Evolutionary conservation across 1,140 invertebrate species (phyloP).

Genomic region (Drosophila baimaii): DNA sequence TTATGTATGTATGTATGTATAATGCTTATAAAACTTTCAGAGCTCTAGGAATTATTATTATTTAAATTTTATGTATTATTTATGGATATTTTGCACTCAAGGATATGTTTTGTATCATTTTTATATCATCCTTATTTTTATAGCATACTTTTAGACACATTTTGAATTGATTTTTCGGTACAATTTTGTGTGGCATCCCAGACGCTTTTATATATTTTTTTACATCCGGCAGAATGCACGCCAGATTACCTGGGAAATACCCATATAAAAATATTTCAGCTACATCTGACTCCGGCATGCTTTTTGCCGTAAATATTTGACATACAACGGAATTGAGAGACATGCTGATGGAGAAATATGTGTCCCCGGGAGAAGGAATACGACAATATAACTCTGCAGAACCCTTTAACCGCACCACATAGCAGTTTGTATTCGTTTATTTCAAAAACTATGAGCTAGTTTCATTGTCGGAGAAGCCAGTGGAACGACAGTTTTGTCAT

Average conservation of each 20-base stretch:
- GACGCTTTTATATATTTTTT: constrained; percentile 7
- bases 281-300: constrained; percentile 5
- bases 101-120: not conserved
- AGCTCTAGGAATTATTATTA: not conserved
- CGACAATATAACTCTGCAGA: constrained; percentile 7
- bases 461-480: constrained; percentile 8
- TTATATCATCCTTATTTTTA: not conserved
- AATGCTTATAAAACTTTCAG: not conserved
- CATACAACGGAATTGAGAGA: constrained; percentile 7
- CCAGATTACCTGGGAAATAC: constrained; percentile 11
- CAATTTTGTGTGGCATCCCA: constrained; percentile 4
- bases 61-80: not conserved
- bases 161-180: constrained; percentile 6
- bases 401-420: constrained; percentile 20
- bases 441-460: constrained; percentile 12
- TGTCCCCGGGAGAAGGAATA: not conserved
- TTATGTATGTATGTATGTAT: too few species aligned
- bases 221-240: constrained; percentile 15
- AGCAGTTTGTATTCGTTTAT: constrained; percentile 18
- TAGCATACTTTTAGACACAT: not conserved
- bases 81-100: too few species aligned
- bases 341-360: constrained; percentile 5
- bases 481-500: constrained; percentile 27
- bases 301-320: constrained; percentile 14
- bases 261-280: constrained; percentile 15